Conservation (phyloP, 23 tunicate species). For the Oikopleura vanhoeffeni region DNA sequence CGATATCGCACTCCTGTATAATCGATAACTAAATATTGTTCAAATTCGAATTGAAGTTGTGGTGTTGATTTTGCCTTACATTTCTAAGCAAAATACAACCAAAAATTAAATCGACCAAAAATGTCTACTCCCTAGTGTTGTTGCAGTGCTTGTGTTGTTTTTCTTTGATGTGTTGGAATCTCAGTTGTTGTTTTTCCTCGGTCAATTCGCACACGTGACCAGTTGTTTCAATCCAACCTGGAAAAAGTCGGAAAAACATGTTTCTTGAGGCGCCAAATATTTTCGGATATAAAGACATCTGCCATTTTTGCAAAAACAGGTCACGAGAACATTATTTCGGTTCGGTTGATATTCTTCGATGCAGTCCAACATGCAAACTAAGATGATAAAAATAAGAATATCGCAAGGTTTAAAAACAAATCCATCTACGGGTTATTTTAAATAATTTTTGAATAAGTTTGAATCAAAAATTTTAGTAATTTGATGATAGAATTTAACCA, state of each 20-base stretch:
- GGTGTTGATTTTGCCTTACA: too few species aligned
- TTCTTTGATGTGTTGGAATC: too few species aligned
- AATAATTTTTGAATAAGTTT: neutral
- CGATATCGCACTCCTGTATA: too few species aligned
- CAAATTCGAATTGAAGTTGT: too few species aligned
- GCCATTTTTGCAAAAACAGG: neutral
- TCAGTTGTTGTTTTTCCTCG: neutral
- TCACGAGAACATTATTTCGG: neutral
- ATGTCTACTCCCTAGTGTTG: too few species aligned
- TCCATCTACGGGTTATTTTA: neutral
- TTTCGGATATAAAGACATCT: neutral
- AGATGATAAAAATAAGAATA: neutral
- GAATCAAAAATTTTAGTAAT: too few species aligned
- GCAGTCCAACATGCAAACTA: neutral
- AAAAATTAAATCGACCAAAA: too few species aligned
- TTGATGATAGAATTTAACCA: too few species aligned
- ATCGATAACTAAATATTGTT: too few species aligned
- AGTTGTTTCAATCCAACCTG: neutral
- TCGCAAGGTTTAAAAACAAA: too few species aligned
- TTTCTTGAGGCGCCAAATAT: neutral
- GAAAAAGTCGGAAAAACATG: neutral
- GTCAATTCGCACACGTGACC: neutral
- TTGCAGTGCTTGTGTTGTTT: too few species aligned
- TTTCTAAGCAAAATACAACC: too few species aligned
- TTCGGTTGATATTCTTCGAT: neutral